Percentiles rank a stretch among this genome's conserved stretches.
phyloP scores from a whole-genome alignment of 2,888 invertebrate species.

The Pomacea canaliculata region DNA sequence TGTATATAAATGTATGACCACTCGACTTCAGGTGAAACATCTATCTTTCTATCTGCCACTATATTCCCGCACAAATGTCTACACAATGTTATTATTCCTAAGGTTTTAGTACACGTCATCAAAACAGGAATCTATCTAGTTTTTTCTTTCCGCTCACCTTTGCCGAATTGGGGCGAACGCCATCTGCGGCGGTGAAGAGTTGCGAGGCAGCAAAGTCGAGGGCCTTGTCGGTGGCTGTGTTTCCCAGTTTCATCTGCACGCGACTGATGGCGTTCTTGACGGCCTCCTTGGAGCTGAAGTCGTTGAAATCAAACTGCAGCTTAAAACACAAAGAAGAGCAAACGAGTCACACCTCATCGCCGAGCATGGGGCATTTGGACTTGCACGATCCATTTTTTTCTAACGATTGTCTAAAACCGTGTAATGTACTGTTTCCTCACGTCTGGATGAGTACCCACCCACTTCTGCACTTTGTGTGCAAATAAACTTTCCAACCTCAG shows the following conservation, averaged over 20 bases:
- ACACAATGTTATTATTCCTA: neutral
- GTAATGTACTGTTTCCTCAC: too few species aligned
- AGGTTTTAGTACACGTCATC: neutral
- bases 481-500: too few species aligned
- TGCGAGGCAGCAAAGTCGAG: slow-evolving; percentile 37
- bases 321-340: neutral
- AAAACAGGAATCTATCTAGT: neutral
- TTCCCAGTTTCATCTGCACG: slow-evolving; percentile 38
- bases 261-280: slow-evolving; percentile 35
- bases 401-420: too few species aligned
- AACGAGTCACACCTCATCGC: too few species aligned
- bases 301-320: slow-evolving; percentile 24
- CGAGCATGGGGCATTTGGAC: too few species aligned
- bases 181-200: slow-evolving; percentile 35
- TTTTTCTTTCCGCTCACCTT: slow-evolving; percentile 18
- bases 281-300: slow-evolving; percentile 29
- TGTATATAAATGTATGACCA: too few species aligned
- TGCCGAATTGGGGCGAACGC: slow-evolving; percentile 18
- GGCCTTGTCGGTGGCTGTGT: slow-evolving; percentile 44
- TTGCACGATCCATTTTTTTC: too few species aligned
- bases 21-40: too few species aligned
- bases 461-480: too few species aligned
- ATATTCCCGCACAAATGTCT: neutral
- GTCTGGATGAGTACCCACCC: too few species aligned
- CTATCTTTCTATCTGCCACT: neutral